Base-by-base conservation (phyloP, 2,888 invertebrate species). In the Rugalucina vietnamica region DNA sequence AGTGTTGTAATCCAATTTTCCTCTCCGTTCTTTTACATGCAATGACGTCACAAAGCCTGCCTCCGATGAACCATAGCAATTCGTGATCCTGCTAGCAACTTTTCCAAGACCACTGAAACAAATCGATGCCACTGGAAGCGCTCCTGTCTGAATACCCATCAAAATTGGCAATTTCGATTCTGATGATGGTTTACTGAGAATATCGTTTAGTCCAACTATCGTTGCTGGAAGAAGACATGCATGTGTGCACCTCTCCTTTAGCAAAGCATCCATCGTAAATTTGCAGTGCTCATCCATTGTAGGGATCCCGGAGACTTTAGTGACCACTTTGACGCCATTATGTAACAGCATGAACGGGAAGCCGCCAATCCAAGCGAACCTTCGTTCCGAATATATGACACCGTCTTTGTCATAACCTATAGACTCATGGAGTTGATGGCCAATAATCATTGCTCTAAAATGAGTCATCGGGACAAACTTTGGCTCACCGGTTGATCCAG, bases 321-420 rank as follows among this genome's bases (percentile, higher is more conserved):
- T 82, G 1, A 85, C 77, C 0, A 76, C 76, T 49, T 82, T 85
- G 0, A 82, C 79, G 18, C 79, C 85, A 54, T 85, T 74, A 12
- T 77, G 82, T 10, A 82, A 60, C 71, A 73, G 82, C 75, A 77
- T 74, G 29, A 37, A 85, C 10, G 85, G 85, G 34, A 82, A 85
- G 0, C 85, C 85, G 18, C 85, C 85, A 21, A 82, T 82, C 85
- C 85, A 85, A 8, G 82, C 72, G 27, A 85, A 57, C n/a, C 77
- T 57, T 10, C 85, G 72, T 39, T 85, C 85, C 24, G n/a, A 57
- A 57, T 82, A 85, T 24, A 85, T 85, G 12, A 82, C 12, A 37
- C 77, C 77, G n/a, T 49, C 70, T 3, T 71, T 0, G 14, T 71
- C 76, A 29, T 60, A 84, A 4, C 29, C 34, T 29, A 72, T 75